Base-by-base conservation (phyloP, 1,140 invertebrate genomes). In the Papilio polyxenes region DNA sequence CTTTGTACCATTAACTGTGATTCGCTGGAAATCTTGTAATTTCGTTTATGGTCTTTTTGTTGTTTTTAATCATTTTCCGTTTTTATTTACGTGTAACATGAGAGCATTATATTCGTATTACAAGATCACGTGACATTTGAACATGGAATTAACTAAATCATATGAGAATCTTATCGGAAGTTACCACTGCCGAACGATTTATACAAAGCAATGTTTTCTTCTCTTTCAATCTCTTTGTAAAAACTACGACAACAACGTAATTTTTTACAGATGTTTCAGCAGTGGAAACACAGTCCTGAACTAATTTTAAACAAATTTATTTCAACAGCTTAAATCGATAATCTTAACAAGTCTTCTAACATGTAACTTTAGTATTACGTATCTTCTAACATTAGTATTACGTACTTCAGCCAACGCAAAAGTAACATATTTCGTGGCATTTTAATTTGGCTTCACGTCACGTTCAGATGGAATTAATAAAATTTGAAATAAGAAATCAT, bases 1-100 rank as follows among this genome's bases (percentile, higher is more conserved):
- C 65, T 69, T 40, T 69, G 65, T 69, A 69, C 23, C 65, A 69
- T 69, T 69, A 69, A 37, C 65, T 69, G 65, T 69, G 65, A 69
- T 69, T 69, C 65, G 23, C 65, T 69, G 65, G 37, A 69, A 69
- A 37, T 69, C 23, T 69, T 69, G 65, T 69, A 69, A 69, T 69
- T 69, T 69, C 23, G n/a, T n/a, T n/a, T n/a, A n/a, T 69, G n/a
- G n/a, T n/a, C n/a, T n/a, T 3, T 72, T 72, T 72, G 13, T 72
- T 72, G 31, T 37, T 65, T 37, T 10, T 13, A 72, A 40, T 72
- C 65, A 62, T 37, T 72, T 72, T 72, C 13, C 37, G 65, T 72
- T 72, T 7, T 37, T 72, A 72, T 37, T 31, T 72, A 31, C 11
- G 23, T 1, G 11, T 15, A 15, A 17, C 13, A 37, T 65, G 31